phyloP scores from a whole-genome alignment of 2,113 vertebrate species.

The Noctilio leporinus region DNA sequence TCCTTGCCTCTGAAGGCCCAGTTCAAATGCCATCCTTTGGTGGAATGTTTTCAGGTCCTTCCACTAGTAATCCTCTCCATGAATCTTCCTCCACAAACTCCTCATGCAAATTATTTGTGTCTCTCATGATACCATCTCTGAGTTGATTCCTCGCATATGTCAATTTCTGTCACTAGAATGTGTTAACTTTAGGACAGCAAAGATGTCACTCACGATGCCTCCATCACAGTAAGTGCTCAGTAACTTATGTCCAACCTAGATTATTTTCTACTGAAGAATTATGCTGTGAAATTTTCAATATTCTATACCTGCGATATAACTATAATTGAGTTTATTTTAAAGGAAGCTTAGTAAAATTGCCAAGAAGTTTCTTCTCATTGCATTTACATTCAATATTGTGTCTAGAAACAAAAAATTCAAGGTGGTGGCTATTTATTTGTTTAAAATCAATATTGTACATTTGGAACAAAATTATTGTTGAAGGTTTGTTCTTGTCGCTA shows the following conservation, averaged over 20 bases:
- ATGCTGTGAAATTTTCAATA: background rate
- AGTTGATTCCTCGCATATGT: background rate
- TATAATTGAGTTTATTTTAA: background rate
- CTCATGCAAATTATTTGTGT: background rate
- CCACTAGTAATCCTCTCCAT: background rate
- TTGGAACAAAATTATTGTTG: conserved; percentile 11
- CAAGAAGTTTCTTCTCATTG: background rate
- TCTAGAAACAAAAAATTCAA: conserved; percentile 21
- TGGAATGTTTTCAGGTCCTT: background rate
- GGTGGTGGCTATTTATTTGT: background rate
- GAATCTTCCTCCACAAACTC: background rate
- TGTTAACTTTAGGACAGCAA: background rate
- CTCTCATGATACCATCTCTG: background rate
- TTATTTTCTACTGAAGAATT: background rate
- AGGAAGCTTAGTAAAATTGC: background rate
- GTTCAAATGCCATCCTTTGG: background rate
- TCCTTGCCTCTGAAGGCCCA: background rate
- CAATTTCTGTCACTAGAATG: background rate
- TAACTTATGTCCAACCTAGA: background rate
- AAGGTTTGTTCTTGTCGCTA: conserved; percentile 23
- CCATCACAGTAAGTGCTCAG: background rate
- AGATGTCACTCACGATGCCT: background rate
- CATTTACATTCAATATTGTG: background rate
- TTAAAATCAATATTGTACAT: background rate
- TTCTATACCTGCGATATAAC: background rate